Conservation (phyloP, 2,797 vertebrate species). For the Poecilia velifera region DNA sequence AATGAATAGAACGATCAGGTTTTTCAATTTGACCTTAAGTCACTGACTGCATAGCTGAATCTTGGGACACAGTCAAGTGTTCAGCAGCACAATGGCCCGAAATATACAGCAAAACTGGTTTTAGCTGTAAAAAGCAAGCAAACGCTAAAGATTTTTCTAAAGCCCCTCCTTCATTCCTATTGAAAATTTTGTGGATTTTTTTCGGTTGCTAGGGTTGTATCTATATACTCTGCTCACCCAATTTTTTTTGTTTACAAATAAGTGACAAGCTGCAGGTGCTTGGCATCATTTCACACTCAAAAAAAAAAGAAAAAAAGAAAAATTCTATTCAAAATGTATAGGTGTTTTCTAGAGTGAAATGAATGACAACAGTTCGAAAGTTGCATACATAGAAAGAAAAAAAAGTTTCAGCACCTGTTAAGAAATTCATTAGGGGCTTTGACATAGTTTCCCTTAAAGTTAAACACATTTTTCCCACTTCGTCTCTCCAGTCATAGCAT, state of each 20-base stretch:
- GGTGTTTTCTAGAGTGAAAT: slow-evolving; percentile 13
- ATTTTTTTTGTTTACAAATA: background rate
- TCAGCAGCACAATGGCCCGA: background rate
- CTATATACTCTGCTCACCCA: background rate
- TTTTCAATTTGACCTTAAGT: background rate
- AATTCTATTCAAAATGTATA: background rate
- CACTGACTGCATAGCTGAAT: background rate
- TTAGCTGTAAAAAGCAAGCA: background rate
- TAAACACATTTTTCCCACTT: background rate
- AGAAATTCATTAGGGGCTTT: slow-evolving; percentile 18
- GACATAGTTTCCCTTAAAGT: slow-evolving; percentile 22
- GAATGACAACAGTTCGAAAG: slow-evolving; percentile 13
- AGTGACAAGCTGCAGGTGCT: no score
- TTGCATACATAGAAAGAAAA: slow-evolving; percentile 28
- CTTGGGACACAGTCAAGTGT: background rate
- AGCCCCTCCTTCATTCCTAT: background rate
- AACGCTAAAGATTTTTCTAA: background rate
- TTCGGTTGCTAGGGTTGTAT: background rate
- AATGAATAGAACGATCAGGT: background rate
- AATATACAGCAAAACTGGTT: background rate
- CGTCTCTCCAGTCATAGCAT: slow-evolving; percentile 37
- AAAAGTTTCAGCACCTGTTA: slow-evolving; percentile 31
- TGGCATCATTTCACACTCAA: background rate
- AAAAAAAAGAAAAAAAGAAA: no score
- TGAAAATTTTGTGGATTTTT: background rate